Conservation (phyloP, 2,888 invertebrate genomes). For the Nephrotoma guestfalica region DNA sequence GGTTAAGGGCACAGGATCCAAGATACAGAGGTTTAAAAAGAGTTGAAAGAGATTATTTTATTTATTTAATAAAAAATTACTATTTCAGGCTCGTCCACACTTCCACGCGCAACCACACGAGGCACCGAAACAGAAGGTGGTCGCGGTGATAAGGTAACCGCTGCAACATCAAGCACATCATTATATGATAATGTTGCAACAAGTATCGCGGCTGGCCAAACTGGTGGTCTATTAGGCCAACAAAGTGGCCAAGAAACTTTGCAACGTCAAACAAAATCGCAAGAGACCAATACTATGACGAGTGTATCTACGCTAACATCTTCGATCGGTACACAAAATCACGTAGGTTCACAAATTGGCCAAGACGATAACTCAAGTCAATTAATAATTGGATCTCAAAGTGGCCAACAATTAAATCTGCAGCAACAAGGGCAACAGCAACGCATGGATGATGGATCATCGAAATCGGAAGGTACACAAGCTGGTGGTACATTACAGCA, state of each 20-base stretch:
- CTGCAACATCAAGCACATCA: slow-evolving; percentile 77
- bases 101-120: slow-evolving; percentile 62
- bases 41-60: background rate
- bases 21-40: slow-evolving; percentile 46
- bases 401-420: slow-evolving; percentile 22
- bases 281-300: slow-evolving; percentile 53
- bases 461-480: slow-evolving; percentile 69
- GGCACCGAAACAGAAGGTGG: slow-evolving; percentile 52
- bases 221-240: background rate
- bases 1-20: slow-evolving; percentile 71
- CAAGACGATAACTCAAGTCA: slow-evolving; percentile 34
- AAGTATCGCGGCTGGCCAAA: background rate
- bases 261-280: slow-evolving; percentile 52
- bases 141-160: slow-evolving; percentile 50
- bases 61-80: background rate
- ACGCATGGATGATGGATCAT: slow-evolving; percentile 41
- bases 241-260: slow-evolving; percentile 29
- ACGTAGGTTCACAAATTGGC: slow-evolving; percentile 44
- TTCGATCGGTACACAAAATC: slow-evolving; percentile 54
- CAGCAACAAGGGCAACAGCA: slow-evolving; percentile 21
- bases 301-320: slow-evolving; percentile 47
- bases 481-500: slow-evolving; percentile 58
- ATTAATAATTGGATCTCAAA: slow-evolving; percentile 19
- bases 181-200: slow-evolving; percentile 68
- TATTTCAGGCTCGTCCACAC: slow-evolving; percentile 62